Percentiles rank a stretch among this genome's conserved stretches.
These are phyloP conservation scores for Drosophila merina DNA, from an alignment of 2,888 invertebrate species.

Conservation along the genomic window DNA sequence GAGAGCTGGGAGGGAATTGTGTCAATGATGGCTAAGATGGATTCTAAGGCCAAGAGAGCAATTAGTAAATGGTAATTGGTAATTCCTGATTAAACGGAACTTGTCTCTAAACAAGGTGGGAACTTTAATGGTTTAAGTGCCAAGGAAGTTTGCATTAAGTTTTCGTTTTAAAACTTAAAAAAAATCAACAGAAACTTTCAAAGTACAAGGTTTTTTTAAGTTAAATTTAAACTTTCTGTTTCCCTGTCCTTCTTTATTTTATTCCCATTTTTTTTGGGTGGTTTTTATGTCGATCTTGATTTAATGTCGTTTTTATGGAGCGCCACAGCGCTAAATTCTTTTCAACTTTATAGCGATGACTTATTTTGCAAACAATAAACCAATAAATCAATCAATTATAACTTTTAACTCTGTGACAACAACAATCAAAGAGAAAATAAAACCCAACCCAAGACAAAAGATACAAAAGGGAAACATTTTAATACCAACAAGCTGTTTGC, in stretches of 20 bases:
- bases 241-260: slow-evolving; percentile 2
- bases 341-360: slow-evolving; percentile 41
- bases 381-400: slow-evolving; percentile 79
- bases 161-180: neutral
- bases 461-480: slow-evolving; percentile 22
- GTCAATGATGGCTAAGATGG: slow-evolving; percentile 26
- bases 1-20: slow-evolving; percentile 24
- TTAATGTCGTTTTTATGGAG: slow-evolving; percentile 36
- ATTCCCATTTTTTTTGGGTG: slow-evolving; percentile 6
- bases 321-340: slow-evolving; percentile 39
- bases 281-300: slow-evolving; percentile 35
- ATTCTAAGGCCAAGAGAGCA: slow-evolving; percentile 13
- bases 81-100: slow-evolving; percentile 31
- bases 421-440: slow-evolving; percentile 31
- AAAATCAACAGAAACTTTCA: neutral
- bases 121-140: neutral
- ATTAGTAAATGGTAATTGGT: slow-evolving; percentile 11
- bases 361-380: slow-evolving; percentile 78
- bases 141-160: neutral
- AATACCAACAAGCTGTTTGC: slow-evolving; percentile 28
- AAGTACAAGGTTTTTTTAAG: slow-evolving; percentile 3
- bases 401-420: slow-evolving; percentile 63
- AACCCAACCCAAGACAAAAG: slow-evolving; percentile 5
- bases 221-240: neutral
- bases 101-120: neutral